Evolutionary conservation across 2,797 vertebrate genomes (phyloP).

Genomic region (Borostomias antarcticus): DNA sequence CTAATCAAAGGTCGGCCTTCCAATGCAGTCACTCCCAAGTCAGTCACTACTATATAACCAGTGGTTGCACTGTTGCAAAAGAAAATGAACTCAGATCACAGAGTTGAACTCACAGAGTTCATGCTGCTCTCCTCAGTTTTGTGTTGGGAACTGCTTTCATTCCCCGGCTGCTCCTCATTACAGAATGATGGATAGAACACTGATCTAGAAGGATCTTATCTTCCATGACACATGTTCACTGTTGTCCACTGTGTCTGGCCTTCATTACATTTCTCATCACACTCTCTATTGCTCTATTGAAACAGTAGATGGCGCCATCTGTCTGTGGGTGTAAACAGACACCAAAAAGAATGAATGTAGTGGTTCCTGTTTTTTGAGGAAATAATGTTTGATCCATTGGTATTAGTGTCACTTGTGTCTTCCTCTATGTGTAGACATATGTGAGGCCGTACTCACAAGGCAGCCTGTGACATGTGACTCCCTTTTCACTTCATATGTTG

Average conservation of each 20-base stretch:
- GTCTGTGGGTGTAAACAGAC: background rate
- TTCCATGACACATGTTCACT: background rate
- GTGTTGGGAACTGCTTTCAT: background rate
- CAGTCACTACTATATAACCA: too few relatives aligned
- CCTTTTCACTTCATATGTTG: background rate
- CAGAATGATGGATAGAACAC: background rate
- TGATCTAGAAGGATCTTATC: background rate
- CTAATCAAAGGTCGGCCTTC: too few relatives aligned
- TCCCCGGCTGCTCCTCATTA: background rate
- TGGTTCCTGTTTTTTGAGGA: too few relatives aligned
- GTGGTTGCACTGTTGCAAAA: background rate
- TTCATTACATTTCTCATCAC: background rate
- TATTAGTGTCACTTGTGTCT: background rate
- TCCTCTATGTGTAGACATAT: background rate
- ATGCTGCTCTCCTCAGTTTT: background rate
- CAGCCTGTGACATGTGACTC: background rate
- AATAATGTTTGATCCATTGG: too few relatives aligned
- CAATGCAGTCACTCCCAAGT: too few relatives aligned
- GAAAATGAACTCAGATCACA: background rate
- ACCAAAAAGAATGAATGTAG: background rate
- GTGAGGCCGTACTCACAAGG: background rate
- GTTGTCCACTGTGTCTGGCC: background rate
- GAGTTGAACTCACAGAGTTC: background rate
- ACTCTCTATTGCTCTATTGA: background rate
- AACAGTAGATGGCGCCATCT: conserved; percentile 32